A percentile compares a stretch with the other conserved stretches of the same genome.
phyloP scores from a whole-genome alignment of 1,140 invertebrate genomes.

The Ostrea edulis region DNA sequence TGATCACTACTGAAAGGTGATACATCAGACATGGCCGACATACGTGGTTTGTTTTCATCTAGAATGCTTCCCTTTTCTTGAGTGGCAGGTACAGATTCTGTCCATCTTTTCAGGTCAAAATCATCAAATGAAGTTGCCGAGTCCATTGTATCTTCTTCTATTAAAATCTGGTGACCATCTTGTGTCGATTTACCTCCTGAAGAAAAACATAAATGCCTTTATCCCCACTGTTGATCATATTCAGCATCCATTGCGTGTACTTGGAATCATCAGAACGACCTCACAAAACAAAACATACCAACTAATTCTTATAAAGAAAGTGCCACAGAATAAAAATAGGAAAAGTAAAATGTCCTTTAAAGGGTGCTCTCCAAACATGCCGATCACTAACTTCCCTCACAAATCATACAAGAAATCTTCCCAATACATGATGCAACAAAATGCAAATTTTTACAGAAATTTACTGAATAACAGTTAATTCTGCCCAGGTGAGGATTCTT shows the following conservation, averaged over 20 bases:
- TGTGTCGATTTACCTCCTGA: neutral
- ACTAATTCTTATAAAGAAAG: neutral
- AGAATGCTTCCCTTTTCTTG: neutral
- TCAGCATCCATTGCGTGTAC: neutral
- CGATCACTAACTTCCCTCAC: too few species aligned
- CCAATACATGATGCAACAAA: too few species aligned
- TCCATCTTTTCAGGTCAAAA: neutral
- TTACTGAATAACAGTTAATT: too few species aligned
- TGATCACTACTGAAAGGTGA: neutral
- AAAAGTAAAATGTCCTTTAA: neutral
- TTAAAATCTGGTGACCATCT: neutral
- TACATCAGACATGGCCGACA: neutral
- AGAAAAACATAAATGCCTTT: slow-evolving; percentile 30
- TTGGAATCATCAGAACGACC: neutral
- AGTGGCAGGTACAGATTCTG: neutral
- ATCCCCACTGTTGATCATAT: slow-evolving; percentile 11
- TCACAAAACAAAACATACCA: neutral
- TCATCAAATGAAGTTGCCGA: neutral
- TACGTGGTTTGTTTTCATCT: neutral
- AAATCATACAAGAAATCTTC: too few species aligned
- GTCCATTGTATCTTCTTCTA: neutral
- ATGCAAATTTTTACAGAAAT: too few species aligned
- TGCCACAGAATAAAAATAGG: neutral
- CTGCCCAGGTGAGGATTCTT: too few species aligned
- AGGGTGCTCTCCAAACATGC: too few species aligned